Evolutionary conservation across 2,888 invertebrate species (phyloP), one percentile per base, ranked within the genome.

Genomic region (Lithophane semibrunnea): DNA sequence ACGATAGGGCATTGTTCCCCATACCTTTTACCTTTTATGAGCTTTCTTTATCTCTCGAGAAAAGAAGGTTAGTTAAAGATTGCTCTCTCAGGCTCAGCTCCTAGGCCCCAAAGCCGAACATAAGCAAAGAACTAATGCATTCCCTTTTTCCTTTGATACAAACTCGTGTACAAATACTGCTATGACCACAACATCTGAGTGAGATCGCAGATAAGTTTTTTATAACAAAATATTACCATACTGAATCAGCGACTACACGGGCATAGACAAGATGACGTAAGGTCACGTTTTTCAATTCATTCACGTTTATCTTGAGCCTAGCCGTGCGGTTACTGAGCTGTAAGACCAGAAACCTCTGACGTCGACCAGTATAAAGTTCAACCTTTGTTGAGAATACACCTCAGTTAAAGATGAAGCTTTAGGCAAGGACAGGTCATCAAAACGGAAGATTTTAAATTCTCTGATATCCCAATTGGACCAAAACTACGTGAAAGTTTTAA

Each of bases 241-340:
- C 60, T 82, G 75, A 83, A 70, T 78, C 76, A 73, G 70, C 68
- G 54, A 58, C 64, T 70, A 73, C 70, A 74, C 66, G 49, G 54
- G n/a, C 68, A 71, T 67, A 79, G 70, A 74, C 73, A 79, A 77
- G 82, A 83, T 90, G 90, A 91, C 85, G 89, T 89, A 88, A 90
- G 72, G 85, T 90, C 90, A 90, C 89, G 90, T 88, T 89, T 88
- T 86, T 85, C 82, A 74, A 85, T 89, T 85, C 86, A 88, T 88
- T 86, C 86, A 81, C 67, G 71, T 80, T 79, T 74, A 71, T 81
- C 44, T 81, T 29, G 64, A 68, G 73, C 67, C 49, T 63, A 63
- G 76, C 84, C 84, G 85, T 89, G 85, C 80, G 79, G 76, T 77
- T 80, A 68, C 78, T 76, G 68, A 66, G 79, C 69, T 67, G 49